A percentile compares a stretch with the other conserved stretches of the same genome.
Evolutionary conservation across 2,113 vertebrate genomes (phyloP).

Genomic region (Madoqua kirkii): DNA sequence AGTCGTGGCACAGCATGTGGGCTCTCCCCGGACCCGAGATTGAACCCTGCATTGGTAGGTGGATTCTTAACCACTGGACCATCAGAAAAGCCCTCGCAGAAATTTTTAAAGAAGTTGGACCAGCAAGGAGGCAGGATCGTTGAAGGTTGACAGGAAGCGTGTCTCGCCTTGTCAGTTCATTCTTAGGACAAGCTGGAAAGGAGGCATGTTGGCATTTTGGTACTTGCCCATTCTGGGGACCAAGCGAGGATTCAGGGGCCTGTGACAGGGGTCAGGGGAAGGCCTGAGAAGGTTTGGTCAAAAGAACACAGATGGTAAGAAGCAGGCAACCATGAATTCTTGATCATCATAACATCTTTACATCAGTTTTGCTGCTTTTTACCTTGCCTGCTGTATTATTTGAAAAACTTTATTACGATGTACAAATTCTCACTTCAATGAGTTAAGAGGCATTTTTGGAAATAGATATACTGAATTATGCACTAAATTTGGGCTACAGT

Average conservation of each 20-base stretch:
- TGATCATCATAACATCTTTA: background rate
- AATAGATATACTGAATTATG: background rate
- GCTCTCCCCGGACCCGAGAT: background rate
- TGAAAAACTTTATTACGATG: background rate
- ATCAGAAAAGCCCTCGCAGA: background rate
- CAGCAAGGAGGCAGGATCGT: rapidly evolving
- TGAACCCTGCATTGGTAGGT: background rate
- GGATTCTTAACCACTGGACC: background rate
- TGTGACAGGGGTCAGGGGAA: background rate
- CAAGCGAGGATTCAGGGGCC: background rate
- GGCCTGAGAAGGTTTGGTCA: background rate
- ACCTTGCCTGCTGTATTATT: background rate
- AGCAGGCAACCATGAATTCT: background rate
- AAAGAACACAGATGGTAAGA: background rate
- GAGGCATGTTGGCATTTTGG: background rate
- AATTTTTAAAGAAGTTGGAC: background rate
- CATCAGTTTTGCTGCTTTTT: background rate
- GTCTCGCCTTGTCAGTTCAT: background rate
- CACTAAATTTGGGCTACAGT: background rate
- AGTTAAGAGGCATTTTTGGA: background rate
- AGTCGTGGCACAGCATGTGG: background rate
- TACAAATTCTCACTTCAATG: background rate
- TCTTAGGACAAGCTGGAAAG: background rate
- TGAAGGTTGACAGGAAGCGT: background rate
- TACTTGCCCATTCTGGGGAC: background rate